Evolutionary conservation across 2,113 vertebrate genomes (phyloP).

Genomic region (Rattus rattus): DNA sequence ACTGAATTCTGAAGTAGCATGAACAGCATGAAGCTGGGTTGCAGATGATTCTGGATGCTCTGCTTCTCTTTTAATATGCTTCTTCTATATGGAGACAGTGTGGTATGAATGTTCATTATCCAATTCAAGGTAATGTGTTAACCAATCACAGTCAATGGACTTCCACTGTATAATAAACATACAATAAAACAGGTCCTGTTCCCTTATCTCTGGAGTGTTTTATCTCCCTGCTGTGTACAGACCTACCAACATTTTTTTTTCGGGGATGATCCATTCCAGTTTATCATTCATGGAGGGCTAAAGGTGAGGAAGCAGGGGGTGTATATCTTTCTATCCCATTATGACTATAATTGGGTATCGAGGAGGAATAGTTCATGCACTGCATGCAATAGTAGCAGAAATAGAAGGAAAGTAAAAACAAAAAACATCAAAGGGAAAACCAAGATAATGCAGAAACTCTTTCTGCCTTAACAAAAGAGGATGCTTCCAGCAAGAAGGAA

Average conservation of each 20-base stretch:
- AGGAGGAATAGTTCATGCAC: not conserved
- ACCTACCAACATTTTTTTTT: not conserved
- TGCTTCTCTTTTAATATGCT: not conserved
- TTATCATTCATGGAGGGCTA: not conserved
- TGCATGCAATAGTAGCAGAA: not conserved
- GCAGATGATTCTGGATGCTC: not conserved
- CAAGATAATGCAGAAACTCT: not conserved
- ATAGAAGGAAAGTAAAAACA: not conserved
- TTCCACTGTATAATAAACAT: not conserved
- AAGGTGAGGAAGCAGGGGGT: not conserved
- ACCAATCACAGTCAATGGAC: not conserved
- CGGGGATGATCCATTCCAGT: not conserved
- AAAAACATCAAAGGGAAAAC: not conserved
- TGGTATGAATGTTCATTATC: not conserved
- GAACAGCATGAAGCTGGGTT: not conserved
- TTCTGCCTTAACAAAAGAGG: not conserved
- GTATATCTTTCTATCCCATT: not conserved
- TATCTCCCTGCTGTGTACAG: not conserved
- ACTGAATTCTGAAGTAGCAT: not conserved
- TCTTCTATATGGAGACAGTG: not conserved
- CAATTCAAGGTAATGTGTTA: not conserved
- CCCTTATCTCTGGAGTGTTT: not conserved
- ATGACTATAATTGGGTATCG: not conserved
- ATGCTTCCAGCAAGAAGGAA: not conserved
- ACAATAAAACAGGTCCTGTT: not conserved